These are phyloP conservation scores for Phasianus colchicus DNA, from an alignment of 2,113 vertebrate genomes.

Conservation along the genomic window DNA sequence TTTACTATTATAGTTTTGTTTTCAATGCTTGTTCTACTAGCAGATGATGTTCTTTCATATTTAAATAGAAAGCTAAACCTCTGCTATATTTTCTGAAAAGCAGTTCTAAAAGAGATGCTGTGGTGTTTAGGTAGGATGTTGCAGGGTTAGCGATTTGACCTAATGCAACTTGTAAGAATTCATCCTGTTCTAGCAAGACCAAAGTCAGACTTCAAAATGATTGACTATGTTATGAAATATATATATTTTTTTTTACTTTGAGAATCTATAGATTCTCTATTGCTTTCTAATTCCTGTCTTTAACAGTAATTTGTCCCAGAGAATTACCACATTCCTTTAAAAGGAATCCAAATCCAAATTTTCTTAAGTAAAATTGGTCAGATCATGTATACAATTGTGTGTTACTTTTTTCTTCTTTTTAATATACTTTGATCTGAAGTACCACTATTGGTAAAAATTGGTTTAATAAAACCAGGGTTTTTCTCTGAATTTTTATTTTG, in stretches of 20 bases:
- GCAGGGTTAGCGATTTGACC: neutral
- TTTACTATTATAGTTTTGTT: neutral
- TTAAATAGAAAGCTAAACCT: neutral
- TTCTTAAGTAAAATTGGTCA: neutral
- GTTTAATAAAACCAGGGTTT: neutral
- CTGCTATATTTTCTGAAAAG: neutral
- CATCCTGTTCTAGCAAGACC: neutral
- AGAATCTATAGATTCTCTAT: neutral
- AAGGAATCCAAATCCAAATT: neutral
- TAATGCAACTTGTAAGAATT: neutral
- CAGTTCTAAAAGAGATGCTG: neutral
- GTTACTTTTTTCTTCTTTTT: neutral
- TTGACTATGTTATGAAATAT: neutral
- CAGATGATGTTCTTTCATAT: neutral
- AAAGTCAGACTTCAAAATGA: neutral
- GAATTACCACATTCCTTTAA: neutral
- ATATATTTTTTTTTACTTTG: neutral
- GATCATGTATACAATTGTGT: neutral
- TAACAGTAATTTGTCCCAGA: neutral
- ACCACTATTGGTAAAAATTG: neutral
- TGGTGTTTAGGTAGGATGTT: neutral
- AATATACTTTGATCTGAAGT: neutral
- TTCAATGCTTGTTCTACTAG: neutral
- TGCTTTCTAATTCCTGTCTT: neutral
- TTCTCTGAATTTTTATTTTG: neutral